Evolutionary conservation across 2,888 invertebrate species (phyloP), one percentile per base, ranked within the genome.

Genomic region (Papilio protenor): DNA sequence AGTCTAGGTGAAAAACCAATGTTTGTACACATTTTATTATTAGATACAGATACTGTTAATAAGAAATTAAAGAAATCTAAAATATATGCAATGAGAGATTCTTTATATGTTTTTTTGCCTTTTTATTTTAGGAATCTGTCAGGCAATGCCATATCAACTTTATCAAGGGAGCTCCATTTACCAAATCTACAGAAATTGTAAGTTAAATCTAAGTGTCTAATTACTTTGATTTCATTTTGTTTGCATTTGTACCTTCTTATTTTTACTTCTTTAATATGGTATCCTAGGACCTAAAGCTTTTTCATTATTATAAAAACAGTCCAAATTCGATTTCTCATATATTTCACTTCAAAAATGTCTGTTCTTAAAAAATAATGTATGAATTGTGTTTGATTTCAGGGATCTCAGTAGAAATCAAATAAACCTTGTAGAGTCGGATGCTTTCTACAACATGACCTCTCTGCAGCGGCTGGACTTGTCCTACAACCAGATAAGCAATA

Each of bases 341-440:
- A 40, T 40, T 40, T 40, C 40, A 0, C 40, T 40, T 40, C 6
- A 8, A 40, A 33, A 8, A 8, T 8, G 40, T 40, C 40, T 40
- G 40, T 40, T 40, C 6, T 40, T 40, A 18, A 59, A 59, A 18
- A 12, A 2, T 23, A 23, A 59, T 23, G 12, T 59, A 21, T 23
- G 23, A 59, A 12, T 59, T 40, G 72, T 57, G 55, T 79, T 69
- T 21, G 40, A 79, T 81, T 94, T 64, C 91, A 97, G 97, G 85
- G 97, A 98, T 91, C 94, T 98, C 75, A 97, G 97, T 87, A 96
- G 96, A 86, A 98, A 98, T 89, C 96, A 96, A 83, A 97, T 98
- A 86, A 95, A 96, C 69, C 91, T 95, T 23, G 96, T 98, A 84
- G 96, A 97, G 83, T 96, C 96, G 5, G 96, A 96, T 85, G 97